Base-by-base conservation (phyloP, 2,113 vertebrate genomes). In the Hydrolagus affinis region DNA sequence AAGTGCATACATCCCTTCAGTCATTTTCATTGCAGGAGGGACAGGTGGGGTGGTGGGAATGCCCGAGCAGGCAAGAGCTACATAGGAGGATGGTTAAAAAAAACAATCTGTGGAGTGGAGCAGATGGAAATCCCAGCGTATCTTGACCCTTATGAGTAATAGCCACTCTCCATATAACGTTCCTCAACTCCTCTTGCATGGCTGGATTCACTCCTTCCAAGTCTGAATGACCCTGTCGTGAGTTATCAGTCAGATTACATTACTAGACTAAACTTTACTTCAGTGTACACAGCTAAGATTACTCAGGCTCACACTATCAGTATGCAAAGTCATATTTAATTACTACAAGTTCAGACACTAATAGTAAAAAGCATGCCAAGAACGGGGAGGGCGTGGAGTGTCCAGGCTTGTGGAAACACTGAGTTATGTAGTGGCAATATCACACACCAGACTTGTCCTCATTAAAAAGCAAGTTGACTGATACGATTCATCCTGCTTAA, bases 311-410 rank as follows among this genome's bases (percentile, higher is more conserved):
- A 83, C 60, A 66, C 14, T 8, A 21, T 56, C 28, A 80, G 59
- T 25, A 80, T 25, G n/a, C 21, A 66, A 83, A 83, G 25, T 30
- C 32, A 28, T 74, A 44, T 44, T 30, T 21, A 71, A 74, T 74
- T 74, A 74, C 72, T 44, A 32, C 72, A 75, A 75, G 73, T 75
- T 75, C 32, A 75, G 73, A 30, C 73, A 75, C 73, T 75, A 56
- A 56, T 56, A 56, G 32, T 44, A 44, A 11, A 11, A 75, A 19
- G 9, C 8, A 75, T 57, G 32, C 73, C 73, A 75, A 75, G 32
- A 75, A 44, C 73, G 19, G 0, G 11, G 32, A 75, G 32, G 30
- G n/a, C 21, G 73, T 56, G 32, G 11, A 75, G 17, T 11, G 19
- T 57, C 73, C 32, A 75, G 73, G 56, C 73, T 75, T 75, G 73